These are phyloP conservation scores for Callithrix jacchus DNA, from an alignment of 2,113 vertebrate genomes.

Conservation along the genomic window DNA sequence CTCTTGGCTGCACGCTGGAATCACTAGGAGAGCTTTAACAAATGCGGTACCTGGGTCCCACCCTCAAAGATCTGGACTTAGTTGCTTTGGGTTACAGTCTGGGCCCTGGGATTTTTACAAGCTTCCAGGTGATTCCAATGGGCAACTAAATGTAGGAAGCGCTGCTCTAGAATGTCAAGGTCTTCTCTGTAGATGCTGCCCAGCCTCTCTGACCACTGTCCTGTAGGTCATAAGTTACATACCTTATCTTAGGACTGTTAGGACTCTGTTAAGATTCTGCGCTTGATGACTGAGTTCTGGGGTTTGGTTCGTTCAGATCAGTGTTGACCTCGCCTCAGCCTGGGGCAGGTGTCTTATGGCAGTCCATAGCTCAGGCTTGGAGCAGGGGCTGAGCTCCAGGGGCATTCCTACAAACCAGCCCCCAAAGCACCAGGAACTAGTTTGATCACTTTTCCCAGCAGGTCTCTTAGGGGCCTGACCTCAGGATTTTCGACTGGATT, in stretches of 20 bases:
- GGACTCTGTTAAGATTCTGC: not conserved
- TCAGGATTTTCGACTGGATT: not conserved
- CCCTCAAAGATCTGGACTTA: not conserved
- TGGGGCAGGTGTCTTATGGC: not conserved
- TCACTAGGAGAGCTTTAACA: not conserved
- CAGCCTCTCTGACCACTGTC: not conserved
- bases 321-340: not conserved
- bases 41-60: not conserved
- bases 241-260: not conserved
- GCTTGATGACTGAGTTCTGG: not conserved
- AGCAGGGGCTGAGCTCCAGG: not conserved
- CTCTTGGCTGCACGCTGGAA: not conserved
- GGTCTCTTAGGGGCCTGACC: not conserved
- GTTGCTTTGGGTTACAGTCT: not conserved
- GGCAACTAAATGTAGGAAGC: not conserved
- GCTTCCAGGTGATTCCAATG: not conserved
- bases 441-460: not conserved
- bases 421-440: not conserved
- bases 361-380: not conserved
- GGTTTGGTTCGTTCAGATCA: not conserved
- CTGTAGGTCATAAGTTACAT: rapidly evolving
- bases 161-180: not conserved
- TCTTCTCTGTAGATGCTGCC: not conserved
- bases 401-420: not conserved
- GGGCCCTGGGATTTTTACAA: not conserved